These are phyloP conservation scores for Meliscaeva auricollis DNA, from an alignment of 2,888 invertebrate species.

Conservation along the genomic window DNA sequence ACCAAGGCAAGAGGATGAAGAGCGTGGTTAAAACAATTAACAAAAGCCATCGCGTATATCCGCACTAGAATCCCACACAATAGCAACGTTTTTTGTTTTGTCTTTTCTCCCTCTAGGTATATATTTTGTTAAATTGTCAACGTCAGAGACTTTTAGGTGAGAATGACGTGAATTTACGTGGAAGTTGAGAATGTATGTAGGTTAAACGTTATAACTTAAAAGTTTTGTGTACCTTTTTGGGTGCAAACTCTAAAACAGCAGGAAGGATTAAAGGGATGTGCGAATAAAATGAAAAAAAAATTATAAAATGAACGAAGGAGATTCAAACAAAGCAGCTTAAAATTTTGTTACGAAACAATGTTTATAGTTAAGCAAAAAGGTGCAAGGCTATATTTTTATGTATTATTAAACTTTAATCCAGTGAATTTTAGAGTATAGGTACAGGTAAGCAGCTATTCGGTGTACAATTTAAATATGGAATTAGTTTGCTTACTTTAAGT, in stretches of 20 bases:
- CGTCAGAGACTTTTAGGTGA: constrained; percentile 27
- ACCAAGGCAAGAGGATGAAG: constrained; percentile 8
- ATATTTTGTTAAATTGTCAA: constrained; percentile 39
- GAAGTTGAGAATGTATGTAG: constrained; percentile 60
- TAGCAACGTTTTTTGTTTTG: constrained; percentile 2
- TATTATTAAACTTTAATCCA: neutral
- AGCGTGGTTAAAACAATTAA: constrained; percentile 43
- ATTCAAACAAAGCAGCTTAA: constrained; percentile 27
- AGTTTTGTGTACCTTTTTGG: constrained; percentile 47
- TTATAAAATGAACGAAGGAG: neutral
- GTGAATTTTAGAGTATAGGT: neutral
- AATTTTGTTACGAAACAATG: neutral
- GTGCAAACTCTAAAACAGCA: constrained; percentile 13
- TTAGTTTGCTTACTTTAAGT: no score
- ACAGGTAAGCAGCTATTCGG: neutral
- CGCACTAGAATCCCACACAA: constrained; percentile 24
- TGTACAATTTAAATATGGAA: neutral
- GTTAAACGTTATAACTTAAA: constrained; percentile 55
- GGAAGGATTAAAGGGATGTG: neutral
- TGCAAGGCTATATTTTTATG: neutral
- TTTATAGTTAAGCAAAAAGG: neutral
- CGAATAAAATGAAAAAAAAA: neutral
- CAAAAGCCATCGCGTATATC: constrained; percentile 37
- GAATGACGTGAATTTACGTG: constrained; percentile 26
- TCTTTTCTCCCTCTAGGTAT: neutral